phyloP scores from a whole-genome alignment of 2,113 vertebrate genomes.

The Tapirus terrestris region DNA sequence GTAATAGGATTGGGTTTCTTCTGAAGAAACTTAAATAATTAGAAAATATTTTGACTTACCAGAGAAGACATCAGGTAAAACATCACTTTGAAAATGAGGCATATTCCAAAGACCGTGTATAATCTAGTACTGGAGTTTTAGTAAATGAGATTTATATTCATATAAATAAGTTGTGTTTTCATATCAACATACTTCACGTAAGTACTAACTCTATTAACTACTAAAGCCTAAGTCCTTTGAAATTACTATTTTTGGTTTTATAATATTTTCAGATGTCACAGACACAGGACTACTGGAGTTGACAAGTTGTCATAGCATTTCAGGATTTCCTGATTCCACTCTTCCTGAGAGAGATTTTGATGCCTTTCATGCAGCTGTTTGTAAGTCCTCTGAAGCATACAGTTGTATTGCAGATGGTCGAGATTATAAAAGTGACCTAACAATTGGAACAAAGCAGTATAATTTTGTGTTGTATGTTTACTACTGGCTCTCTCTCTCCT shows the following conservation, averaged over 20 bases:
- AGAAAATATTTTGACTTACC: background rate
- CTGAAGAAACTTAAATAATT: constrained; percentile 28
- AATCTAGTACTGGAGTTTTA: background rate
- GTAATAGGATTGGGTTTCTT: background rate
- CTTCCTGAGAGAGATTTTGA: background rate
- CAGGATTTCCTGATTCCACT: background rate
- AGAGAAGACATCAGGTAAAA: constrained; percentile 2
- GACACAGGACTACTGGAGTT: background rate
- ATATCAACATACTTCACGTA: background rate
- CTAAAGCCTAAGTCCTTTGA: background rate
- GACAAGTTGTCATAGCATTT: background rate
- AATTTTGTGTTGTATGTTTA: background rate
- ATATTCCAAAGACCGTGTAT: background rate
- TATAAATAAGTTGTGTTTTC: background rate
- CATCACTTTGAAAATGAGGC: background rate
- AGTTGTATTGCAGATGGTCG: background rate
- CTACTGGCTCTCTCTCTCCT: background rate
- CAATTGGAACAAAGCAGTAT: background rate
- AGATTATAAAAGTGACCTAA: background rate
- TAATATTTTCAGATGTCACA: background rate
- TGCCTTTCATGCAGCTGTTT: background rate
- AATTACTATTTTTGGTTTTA: background rate
- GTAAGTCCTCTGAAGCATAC: background rate
- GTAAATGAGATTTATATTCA: constrained; percentile 18
- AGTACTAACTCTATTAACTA: background rate